phyloP scores from a whole-genome alignment of 2,113 vertebrate genomes.

The Herpetotheres cachinnans region DNA sequence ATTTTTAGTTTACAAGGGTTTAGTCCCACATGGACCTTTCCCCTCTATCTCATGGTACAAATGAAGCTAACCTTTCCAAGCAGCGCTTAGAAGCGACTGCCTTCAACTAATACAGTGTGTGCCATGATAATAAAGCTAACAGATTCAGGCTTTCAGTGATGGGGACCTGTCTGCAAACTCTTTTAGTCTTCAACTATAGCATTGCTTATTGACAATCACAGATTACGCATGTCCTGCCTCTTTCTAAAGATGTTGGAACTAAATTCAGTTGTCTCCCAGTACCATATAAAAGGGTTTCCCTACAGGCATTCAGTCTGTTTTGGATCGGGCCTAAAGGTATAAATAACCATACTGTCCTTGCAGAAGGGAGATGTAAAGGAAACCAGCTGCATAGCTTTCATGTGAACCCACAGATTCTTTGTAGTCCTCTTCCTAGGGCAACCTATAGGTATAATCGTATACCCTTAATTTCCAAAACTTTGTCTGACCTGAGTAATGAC shows the following conservation, averaged over 20 bases:
- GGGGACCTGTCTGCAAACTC: not conserved
- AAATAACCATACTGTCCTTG: not conserved
- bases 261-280: not conserved
- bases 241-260: not conserved
- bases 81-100: not conserved
- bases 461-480: not conserved
- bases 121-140: not conserved
- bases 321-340: not conserved
- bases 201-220: not conserved
- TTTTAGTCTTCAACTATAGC: not conserved
- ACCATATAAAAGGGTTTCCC: not conserved
- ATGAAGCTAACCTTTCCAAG: not conserved
- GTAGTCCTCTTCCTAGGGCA: not conserved
- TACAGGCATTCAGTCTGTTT: not conserved
- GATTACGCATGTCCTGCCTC: rapidly evolving
- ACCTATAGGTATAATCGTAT: not conserved
- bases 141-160: not conserved
- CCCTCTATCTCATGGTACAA: not conserved
- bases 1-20: not conserved
- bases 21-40: not conserved
- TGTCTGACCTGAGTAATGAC: not conserved
- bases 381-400: not conserved
- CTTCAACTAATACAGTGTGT: not conserved
- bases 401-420: not conserved
- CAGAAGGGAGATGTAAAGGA: not conserved